phyloP scores from a whole-genome alignment of 2,113 vertebrate genomes.

The Neotoma lepida region DNA sequence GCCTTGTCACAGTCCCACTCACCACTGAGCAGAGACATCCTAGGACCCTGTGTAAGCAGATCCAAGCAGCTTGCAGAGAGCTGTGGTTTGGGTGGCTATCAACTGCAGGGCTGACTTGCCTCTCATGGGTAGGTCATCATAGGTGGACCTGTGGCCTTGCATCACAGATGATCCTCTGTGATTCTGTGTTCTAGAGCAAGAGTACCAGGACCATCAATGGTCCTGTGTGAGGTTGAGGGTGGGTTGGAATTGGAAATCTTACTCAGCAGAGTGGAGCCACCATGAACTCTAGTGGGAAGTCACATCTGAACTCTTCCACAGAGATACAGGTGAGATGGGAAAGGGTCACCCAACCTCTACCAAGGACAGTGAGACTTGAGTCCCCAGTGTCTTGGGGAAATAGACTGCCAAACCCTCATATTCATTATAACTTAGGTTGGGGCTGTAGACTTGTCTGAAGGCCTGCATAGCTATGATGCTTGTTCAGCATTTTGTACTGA shows the following conservation, averaged over 20 bases:
- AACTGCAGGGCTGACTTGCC: neutral
- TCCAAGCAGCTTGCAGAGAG: neutral
- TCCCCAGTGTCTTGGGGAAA: neutral
- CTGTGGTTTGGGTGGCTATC: accelerated
- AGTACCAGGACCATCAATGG: neutral
- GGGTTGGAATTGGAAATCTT: neutral
- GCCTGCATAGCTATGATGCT: neutral
- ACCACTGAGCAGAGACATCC: neutral
- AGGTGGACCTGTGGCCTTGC: neutral
- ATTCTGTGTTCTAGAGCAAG: neutral
- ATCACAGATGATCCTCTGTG: neutral
- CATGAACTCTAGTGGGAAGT: neutral
- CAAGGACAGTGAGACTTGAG: neutral
- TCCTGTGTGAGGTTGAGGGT: neutral
- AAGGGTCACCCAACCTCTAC: neutral
- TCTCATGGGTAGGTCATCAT: neutral
- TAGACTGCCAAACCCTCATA: neutral
- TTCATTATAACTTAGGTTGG: neutral
- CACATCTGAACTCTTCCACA: neutral
- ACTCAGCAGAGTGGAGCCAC: neutral
- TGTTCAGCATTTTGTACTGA: neutral
- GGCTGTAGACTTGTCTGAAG: neutral
- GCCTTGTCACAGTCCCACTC: neutral
- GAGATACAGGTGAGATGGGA: neutral
- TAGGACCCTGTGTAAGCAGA: no score